Conservation (phyloP, 1,140 invertebrate genomes). For the Bombus picipes region DNA sequence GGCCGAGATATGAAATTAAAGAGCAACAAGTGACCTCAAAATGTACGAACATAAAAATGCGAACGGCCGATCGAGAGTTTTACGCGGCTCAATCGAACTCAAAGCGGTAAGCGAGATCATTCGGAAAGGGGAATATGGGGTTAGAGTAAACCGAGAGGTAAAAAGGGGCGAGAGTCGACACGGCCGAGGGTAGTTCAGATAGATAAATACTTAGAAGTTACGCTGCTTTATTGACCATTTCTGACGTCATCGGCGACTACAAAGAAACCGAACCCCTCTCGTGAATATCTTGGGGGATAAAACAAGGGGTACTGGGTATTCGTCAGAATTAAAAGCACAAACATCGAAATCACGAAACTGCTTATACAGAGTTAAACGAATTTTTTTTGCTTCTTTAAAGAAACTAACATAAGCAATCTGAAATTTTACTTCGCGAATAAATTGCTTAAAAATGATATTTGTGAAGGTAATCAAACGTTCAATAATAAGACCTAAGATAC, state of each 20-base stretch:
- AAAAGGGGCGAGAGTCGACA: constrained; percentile 53
- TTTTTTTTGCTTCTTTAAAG: background rate
- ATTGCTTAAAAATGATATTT: background rate
- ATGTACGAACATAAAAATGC: constrained; percentile 77
- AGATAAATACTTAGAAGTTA: constrained; percentile 46
- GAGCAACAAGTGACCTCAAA: constrained; percentile 83
- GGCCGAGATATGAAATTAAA: constrained; percentile 74
- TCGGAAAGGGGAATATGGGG: constrained; percentile 73
- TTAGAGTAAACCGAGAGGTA: constrained; percentile 61
- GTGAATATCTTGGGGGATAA: constrained; percentile 10
- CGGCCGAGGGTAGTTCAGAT: constrained; percentile 13
- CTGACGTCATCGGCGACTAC: constrained; percentile 53
- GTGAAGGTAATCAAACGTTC: background rate
- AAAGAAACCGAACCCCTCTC: constrained; percentile 21
- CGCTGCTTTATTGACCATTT: constrained; percentile 59
- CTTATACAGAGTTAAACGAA: background rate
- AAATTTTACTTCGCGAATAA: background rate
- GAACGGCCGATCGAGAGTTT: constrained; percentile 80
- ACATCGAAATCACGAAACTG: background rate
- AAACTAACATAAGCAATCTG: background rate
- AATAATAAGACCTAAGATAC: too few relatives aligned
- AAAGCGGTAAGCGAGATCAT: constrained; percentile 68
- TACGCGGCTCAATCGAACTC: constrained; percentile 71
- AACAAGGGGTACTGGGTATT: constrained; percentile 18
- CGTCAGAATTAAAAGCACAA: constrained; percentile 15